A percentile compares a stretch with the other conserved stretches of the same genome.
Evolutionary conservation across 2,797 vertebrate species (phyloP).

Genomic region (Linurgus olivaceus): DNA sequence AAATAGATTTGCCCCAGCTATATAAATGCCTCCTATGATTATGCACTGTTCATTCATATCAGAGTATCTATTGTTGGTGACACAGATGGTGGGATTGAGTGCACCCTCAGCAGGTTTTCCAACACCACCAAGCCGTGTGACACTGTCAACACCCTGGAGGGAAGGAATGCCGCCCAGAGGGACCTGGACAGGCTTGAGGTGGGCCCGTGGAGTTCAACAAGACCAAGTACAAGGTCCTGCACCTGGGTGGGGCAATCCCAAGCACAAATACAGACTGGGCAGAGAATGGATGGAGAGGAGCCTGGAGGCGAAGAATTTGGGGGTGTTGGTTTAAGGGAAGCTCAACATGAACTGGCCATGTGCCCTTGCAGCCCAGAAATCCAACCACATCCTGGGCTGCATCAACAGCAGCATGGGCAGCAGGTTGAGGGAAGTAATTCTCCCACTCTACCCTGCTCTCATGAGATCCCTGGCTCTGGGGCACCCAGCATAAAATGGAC

Average conservation of each 20-base stretch:
- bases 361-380: neutral
- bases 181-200: neutral
- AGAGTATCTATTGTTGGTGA: neutral
- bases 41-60: neutral
- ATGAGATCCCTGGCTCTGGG: neutral
- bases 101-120: neutral
- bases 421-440: neutral
- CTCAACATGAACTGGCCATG: accelerated
- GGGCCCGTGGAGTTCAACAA: accelerated
- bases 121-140: accelerated
- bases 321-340: neutral
- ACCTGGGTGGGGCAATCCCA: neutral
- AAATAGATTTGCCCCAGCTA: neutral
- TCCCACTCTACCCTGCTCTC: neutral
- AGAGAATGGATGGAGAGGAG: neutral
- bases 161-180: neutral
- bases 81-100: accelerated
- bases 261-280: neutral
- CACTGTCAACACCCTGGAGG: accelerated
- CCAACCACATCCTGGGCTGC: neutral
- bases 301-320: neutral
- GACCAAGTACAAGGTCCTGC: neutral
- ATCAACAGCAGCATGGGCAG: neutral
- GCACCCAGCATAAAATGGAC: neutral
- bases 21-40: neutral